These are phyloP conservation scores for Manis crassicaudata DNA, from an alignment of 2,797 vertebrate genomes.

Conservation along the genomic window DNA sequence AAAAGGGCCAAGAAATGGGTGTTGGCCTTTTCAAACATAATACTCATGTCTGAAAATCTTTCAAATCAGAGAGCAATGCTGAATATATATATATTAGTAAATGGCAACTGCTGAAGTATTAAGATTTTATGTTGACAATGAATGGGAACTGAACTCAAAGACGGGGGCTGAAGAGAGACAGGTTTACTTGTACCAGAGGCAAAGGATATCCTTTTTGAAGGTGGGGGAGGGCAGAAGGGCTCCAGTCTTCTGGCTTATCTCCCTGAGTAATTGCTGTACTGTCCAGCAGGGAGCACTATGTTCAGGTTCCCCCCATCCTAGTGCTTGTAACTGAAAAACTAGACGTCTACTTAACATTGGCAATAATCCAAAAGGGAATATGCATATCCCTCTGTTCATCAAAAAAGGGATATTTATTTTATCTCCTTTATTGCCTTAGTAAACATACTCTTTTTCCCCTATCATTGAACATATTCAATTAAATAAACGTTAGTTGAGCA, in stretches of 20 bases:
- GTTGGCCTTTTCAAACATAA: not conserved
- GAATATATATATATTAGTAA: not conserved
- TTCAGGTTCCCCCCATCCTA: not conserved
- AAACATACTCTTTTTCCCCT: not conserved
- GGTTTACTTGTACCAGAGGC: not conserved
- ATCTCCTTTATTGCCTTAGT: not conserved
- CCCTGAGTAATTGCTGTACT: not conserved
- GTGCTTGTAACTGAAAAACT: not conserved
- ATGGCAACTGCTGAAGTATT: not conserved
- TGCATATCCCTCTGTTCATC: not conserved
- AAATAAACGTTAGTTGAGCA: not conserved
- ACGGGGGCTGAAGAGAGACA: not conserved
- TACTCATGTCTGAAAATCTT: not conserved
- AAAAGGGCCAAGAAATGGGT: not conserved
- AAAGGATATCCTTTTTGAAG: not conserved
- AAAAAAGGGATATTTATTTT: not conserved
- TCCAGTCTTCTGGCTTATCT: not conserved
- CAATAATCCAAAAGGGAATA: not conserved
- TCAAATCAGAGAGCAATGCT: not conserved
- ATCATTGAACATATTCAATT: not conserved
- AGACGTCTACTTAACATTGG: not conserved
- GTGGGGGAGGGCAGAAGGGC: not conserved
- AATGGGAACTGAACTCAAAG: not conserved
- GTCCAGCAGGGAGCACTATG: not conserved
- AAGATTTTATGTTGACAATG: not conserved